Base-by-base conservation (phyloP, 2,797 vertebrate species). In the Poecilia gillii region DNA sequence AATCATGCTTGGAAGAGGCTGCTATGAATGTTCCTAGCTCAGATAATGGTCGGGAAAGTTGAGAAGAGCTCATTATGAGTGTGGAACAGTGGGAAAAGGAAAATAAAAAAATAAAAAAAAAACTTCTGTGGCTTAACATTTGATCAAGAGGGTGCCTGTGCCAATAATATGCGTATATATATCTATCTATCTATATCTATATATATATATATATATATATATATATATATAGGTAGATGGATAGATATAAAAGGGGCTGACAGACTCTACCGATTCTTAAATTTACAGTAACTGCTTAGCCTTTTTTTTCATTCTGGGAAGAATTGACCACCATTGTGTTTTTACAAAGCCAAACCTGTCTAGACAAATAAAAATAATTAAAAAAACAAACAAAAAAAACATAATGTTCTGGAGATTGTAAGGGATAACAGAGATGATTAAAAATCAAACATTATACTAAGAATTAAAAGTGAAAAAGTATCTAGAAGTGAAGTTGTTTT, bases 1-100 rank as follows among this genome's bases (percentile, higher is more conserved):
- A 81, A 85, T 89, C 74, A 83, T 62, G 53, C 78, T 79, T 68
- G 11, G 51, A 73, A 28, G 46, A 39, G 71, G 62, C n/a, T 12
- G 11, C 31, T 36, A 2, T 47, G 28, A 51, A 75, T 43, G 18
- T 76, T 78, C 57, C 20, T 28, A 51, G 64, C 59, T 83, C 68
- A 62, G 71, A 83, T 76, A 84, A 82, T 71, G 39, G 57, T 12
- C 28, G 9, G 49, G 53, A 85, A 73, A 79, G 39, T 75, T 78
- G 51, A 47, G n/a, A 1, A 46, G 36, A 53, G 66, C 76, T 76
- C 20, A 57, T 74, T 75, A 71, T 75, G 47, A 31, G 64, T 55
- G 36, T 45, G 68, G 39, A 71, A 45, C 41, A 43, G 41, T 46
- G 16, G 31, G 13, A 28, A 11, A 62, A 5, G n/a, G 4, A 2